Base-by-base conservation (phyloP, 2,113 vertebrate genomes). In the Columba janthina region DNA sequence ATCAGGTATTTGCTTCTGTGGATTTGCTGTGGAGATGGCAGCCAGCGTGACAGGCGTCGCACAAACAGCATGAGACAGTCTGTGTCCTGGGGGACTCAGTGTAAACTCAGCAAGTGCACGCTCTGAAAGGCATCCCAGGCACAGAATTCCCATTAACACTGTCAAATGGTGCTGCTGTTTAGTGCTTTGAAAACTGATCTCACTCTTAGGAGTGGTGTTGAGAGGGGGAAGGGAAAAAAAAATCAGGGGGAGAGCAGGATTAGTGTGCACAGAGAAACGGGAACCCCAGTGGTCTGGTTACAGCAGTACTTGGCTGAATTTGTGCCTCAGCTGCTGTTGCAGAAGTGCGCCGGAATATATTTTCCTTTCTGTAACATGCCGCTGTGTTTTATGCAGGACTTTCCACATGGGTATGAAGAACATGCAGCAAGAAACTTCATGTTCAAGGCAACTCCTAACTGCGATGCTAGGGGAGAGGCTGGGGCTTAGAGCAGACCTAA, bases 101-200 rank as follows among this genome's bases (percentile, higher is more conserved):
- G 58, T 54, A 11, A 78, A 54, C 62, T 64, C 5, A 2, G 64
- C 0, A 0, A 89, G 15, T 7, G 48, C 1, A 0, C 0, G 0
- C 46, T 77, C 79, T 65, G 44, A 88, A 78, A 92, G 69, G 62
- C 42, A 0, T 92, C 70, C 76, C 2, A 3, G 71, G 69, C 76
- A 3, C 48, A 40, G 83, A 74, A 84, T 64, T 93, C 72, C 72
- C 53, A 16, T 86, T 76, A 72, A 64, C 69, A 61, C 60, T 46
- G 56, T 66, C 69, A 57, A 31, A 42, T 1, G 5, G 24, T 72
- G 73, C 48, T 75, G 70, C 77, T 62, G 48, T 9, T 56, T 1
- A 40, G 51, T 10, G 78, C 78, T 88, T 70, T 94, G 88, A 74
- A 92, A 93, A 48, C 46, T 15, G 75, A 92, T 58, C 85, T 80